Base-by-base conservation (phyloP, 2,888 invertebrate species). In the Standfussiana lucernea region DNA sequence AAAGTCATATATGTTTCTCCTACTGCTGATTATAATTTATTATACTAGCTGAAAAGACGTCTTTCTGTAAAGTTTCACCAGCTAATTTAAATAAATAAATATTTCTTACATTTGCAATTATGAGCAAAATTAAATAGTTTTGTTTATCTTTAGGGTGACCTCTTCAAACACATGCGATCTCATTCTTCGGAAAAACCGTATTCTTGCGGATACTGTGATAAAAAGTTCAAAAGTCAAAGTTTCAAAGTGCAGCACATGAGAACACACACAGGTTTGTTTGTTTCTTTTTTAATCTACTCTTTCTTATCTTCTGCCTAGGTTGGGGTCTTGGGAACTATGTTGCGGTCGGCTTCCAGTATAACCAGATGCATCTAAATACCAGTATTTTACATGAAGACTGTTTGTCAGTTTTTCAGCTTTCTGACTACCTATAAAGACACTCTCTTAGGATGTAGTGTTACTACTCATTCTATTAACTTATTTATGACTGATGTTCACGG, bases 151-250 rank as follows among this genome's bases (percentile, higher is more conserved):
- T 91, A 96, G 96, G 95, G 96, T 15, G 96, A 96, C 73, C 89
- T 96, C 0, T 94, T 95, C 85, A 97, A 96, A 76, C 97, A 97
- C 84, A 96, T 96, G 96, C 90, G 95, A 5, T 96, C 96, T 76
- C 99, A 99, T 95, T 98, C 98, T 0, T 97, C 98, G 11, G 98
- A 98, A 90, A 99, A 98, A 92, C 99, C 99, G 0, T 98, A 98
- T 95, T 98, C 98, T 87, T 99, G 99, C 91, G 97, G 97, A 86
- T 98, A 98, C 45, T 99, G 99, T 91, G 98, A 98, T 64, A 99
- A 99, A 92, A 98, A 98, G 2, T 99, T 99, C 96, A 99, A 99
- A 94, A 97, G 98, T 73, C 98, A 98, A 86, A 98, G 98, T 71
- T 98, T 98, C 40, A 97, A 98, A 79, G 98, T 98, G 88, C 98